A percentile compares a stretch with the other conserved stretches of the same genome.
These are phyloP conservation scores for Pteronotus mesoamericanus DNA, from an alignment of 2,797 vertebrate species.

Conservation along the genomic window DNA sequence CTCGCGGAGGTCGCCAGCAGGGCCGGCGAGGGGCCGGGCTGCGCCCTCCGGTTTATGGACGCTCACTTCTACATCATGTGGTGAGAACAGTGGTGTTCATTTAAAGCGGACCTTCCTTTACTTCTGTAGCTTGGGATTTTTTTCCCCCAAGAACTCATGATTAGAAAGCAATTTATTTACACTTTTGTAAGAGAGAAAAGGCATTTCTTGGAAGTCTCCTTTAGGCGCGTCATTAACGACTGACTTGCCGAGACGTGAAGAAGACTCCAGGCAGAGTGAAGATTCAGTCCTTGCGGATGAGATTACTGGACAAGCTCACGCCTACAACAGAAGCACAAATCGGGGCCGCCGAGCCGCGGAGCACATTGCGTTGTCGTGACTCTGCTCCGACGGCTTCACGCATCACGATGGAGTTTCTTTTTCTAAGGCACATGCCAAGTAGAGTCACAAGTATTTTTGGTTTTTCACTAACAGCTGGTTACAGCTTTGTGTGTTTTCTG, in stretches of 20 bases:
- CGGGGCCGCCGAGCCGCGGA: accelerated
- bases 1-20: no score
- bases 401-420: background rate
- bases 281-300: background rate
- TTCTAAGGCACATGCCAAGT: background rate
- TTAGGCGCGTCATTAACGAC: background rate
- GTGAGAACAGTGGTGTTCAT: background rate
- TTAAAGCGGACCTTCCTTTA: background rate
- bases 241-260: background rate
- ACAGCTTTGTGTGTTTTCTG: background rate
- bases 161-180: background rate
- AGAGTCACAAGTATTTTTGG: background rate
- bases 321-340: background rate
- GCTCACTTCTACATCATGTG: no score
- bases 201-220: background rate
- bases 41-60: no score
- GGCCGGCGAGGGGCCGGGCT: no score
- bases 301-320: background rate
- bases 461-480: background rate
- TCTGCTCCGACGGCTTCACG: background rate
- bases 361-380: background rate
- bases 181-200: background rate
- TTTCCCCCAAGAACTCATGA: background rate
- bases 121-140: background rate
- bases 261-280: accelerated